phyloP scores from a whole-genome alignment of 2,888 invertebrate genomes.

The Cepaea hortensis region DNA sequence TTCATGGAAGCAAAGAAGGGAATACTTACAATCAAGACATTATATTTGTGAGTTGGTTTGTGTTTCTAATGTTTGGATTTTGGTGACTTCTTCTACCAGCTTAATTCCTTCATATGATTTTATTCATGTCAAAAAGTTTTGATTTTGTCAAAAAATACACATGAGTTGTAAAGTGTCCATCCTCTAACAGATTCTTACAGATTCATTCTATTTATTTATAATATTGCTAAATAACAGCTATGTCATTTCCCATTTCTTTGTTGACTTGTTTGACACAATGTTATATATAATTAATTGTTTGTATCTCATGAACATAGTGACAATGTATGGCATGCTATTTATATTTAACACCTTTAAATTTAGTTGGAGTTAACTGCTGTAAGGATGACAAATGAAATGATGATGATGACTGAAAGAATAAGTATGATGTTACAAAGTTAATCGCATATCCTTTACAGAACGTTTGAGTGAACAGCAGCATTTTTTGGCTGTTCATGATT shows the following conservation, averaged over 20 bases:
- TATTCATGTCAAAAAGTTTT: too few relatives aligned
- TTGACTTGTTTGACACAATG: neutral
- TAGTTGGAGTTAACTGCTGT: too few relatives aligned
- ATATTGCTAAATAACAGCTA: neutral
- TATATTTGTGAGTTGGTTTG: neutral
- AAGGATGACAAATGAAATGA: too few relatives aligned
- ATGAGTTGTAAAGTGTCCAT: neutral
- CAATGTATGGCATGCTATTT: neutral
- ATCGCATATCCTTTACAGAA: too few relatives aligned
- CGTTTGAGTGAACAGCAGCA: too few relatives aligned
- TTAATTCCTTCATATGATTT: neutral
- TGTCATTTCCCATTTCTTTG: neutral
- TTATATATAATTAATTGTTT: neutral
- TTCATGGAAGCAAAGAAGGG: neutral
- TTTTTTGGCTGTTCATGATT: too few relatives aligned
- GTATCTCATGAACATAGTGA: neutral
- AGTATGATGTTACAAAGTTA: too few relatives aligned
- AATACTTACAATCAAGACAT: neutral
- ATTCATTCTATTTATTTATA: neutral
- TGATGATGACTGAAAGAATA: too few relatives aligned
- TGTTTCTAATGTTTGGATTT: neutral
- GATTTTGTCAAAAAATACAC: too few relatives aligned
- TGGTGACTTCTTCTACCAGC: conserved; percentile 2
- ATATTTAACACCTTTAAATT: too few relatives aligned
- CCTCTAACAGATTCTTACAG: neutral